Percentiles rank a stretch among this genome's conserved stretches.
phyloP scores from a whole-genome alignment of 2,888 invertebrate genomes.

The Nemapogon koenigi region DNA sequence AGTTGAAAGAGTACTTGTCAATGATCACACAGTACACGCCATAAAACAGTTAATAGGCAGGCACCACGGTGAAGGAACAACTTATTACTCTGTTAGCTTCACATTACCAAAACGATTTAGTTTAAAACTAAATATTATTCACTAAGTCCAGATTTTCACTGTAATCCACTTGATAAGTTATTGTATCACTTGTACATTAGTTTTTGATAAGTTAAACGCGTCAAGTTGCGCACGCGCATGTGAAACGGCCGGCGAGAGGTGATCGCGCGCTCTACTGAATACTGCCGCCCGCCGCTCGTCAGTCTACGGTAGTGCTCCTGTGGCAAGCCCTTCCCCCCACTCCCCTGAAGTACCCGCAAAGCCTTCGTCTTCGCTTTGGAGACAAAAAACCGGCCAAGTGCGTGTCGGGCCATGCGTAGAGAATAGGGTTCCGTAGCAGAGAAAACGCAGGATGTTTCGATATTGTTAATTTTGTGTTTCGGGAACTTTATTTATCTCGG shows the following conservation, averaged over 20 bases:
- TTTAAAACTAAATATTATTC: conserved; percentile 17
- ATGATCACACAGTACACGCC: conserved; percentile 49
- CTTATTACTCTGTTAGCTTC: conserved; percentile 28
- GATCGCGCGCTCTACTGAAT: conserved; percentile 56
- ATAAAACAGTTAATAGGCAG: conserved; percentile 53
- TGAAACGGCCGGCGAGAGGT: conserved; percentile 50
- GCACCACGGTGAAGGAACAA: conserved; percentile 29
- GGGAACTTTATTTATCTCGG: too few relatives aligned
- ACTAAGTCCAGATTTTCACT: conserved; percentile 31
- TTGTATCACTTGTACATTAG: background rate
- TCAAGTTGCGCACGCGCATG: conserved; percentile 50
- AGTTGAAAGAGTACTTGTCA: conserved; percentile 53
- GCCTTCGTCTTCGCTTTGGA: conserved; percentile 5
- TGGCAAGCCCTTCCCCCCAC: conserved; percentile 28
- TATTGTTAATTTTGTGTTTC: too few relatives aligned
- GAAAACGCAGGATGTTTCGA: too few relatives aligned
- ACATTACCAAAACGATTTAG: conserved; percentile 26
- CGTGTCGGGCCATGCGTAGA: too few relatives aligned
- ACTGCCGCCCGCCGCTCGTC: conserved; percentile 24
- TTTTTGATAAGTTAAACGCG: conserved; percentile 11
- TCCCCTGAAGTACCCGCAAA: conserved; percentile 16
- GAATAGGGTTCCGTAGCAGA: too few relatives aligned
- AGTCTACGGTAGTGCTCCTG: conserved; percentile 61
- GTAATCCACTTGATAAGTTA: conserved; percentile 33
- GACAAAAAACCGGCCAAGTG: too few relatives aligned